Conservation (phyloP, 2,888 invertebrate species). For the Pollenia angustigena region DNA sequence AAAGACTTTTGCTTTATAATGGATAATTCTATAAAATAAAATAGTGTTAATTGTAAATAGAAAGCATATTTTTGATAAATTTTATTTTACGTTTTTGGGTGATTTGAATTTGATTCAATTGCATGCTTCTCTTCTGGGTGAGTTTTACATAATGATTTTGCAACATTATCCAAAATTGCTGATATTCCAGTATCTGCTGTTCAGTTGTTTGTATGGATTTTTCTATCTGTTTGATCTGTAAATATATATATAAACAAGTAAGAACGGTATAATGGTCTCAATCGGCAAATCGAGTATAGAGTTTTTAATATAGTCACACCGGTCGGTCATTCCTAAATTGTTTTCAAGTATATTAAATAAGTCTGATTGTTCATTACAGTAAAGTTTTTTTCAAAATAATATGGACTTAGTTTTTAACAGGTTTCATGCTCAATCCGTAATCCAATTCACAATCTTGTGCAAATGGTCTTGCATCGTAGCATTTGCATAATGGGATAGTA, state of each 20-base stretch:
- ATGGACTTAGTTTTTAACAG: no score
- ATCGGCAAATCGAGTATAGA: no score
- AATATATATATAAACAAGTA: conserved; percentile 85
- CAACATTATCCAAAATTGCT: conserved; percentile 91
- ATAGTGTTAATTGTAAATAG: not conserved
- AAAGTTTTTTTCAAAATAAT: no score
- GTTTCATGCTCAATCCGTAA: no score
- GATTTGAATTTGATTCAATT: conserved; percentile 89
- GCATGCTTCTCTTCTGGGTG: conserved; percentile 88
- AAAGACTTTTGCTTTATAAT: conserved; percentile 91
- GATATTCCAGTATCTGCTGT: conserved; percentile 87
- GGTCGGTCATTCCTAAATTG: no score
- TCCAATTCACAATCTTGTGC: no score
- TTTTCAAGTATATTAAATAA: no score
- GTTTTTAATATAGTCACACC: no score
- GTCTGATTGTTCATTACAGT: no score
- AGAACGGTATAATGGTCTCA: no score
- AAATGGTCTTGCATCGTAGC: no score
- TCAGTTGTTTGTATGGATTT: conserved; percentile 87
- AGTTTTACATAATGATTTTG: conserved; percentile 90
- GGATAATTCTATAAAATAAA: conserved; percentile 79
- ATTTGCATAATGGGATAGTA: no score
- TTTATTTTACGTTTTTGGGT: conserved; percentile 88
- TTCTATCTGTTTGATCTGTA: conserved; percentile 87
- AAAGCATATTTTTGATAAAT: not conserved